Evolutionary conservation across 2,888 invertebrate species (phyloP).

Genomic region (Torymus texanus): DNA sequence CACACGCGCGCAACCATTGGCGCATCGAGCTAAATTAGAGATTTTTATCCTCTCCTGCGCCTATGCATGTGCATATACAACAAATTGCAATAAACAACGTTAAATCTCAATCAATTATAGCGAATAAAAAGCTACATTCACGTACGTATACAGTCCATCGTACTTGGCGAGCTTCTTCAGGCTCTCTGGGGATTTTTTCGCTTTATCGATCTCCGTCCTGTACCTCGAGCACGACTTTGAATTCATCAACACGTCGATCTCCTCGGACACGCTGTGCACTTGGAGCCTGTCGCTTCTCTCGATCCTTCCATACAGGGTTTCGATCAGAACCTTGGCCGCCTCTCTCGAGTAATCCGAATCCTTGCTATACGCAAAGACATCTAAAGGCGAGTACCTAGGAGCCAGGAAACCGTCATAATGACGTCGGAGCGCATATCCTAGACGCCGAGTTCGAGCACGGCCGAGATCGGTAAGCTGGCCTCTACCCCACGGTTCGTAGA

Average conservation of each 20-base stretch:
- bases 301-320: background rate
- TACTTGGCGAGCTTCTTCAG: conserved; percentile 8
- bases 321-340: background rate
- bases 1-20: too few species aligned
- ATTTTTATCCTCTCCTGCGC: too few species aligned
- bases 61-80: background rate
- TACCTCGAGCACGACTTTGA: conserved; percentile 23
- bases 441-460: background rate
- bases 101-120: background rate
- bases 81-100: background rate
- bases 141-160: conserved; percentile 40
- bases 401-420: conserved; percentile 4
- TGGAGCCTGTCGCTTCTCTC: background rate
- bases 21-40: too few species aligned
- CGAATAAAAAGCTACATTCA: background rate
- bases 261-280: background rate
- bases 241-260: conserved; percentile 25
- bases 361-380: conserved; percentile 28
- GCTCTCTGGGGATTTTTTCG: background rate
- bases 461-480: conserved; percentile 39
- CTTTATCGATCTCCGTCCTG: background rate
- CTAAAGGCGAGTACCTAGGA: background rate
- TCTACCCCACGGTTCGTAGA: background rate
- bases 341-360: background rate
- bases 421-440: conserved; percentile 26